Evolutionary conservation across 2,113 vertebrate species (phyloP), one percentile per base, ranked within the genome.

Genomic region (Anseranas semipalmata): DNA sequence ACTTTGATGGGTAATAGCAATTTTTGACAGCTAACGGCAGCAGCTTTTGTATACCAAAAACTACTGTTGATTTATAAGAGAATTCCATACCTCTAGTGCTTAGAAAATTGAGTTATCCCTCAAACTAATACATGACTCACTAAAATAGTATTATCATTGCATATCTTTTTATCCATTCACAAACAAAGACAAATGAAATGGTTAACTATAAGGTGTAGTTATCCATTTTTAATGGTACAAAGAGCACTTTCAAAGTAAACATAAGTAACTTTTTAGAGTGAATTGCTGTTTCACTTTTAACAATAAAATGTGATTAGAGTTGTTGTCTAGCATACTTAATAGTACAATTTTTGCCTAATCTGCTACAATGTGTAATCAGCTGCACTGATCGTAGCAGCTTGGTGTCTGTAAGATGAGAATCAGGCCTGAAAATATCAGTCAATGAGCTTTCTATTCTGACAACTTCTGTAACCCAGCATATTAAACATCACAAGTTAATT

Each of bases 1-100:
- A 87, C 27, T 87, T 86, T 90, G 89, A 90, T 41, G 37, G 52
- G 90, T 72, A 89, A 56, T n/a, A 92, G 60, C 70, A 93, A 93
- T 90, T 90, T 90, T 27, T 82, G 16, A 63, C 72, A 81, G 65
- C 85, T 90, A 82, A 93, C n/a, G 84, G 65, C 43, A 86, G 62
- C 56, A 89, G 33, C 39, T 80, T 88, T 88, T 90, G 59, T 75
- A 68, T 28, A 67, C 39, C 14, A 22, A 85, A 84, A 77, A 53
- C n/a, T 37, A n/a, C 20, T 33, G 18, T 68, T 81, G 65, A 60
- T 95, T 90, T 86, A 45, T 58, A 89, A 45, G 43, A 77, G 20
- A 93, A 86, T 58, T 48, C 53, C 16, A 65, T 62, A 45, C 68
- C 33, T 27, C 20, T n/a, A 53, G 39, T 45, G 52, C 32, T 84